Evolutionary conservation across 2,888 invertebrate species (phyloP).

Genomic region (Tigriopus californicus): DNA sequence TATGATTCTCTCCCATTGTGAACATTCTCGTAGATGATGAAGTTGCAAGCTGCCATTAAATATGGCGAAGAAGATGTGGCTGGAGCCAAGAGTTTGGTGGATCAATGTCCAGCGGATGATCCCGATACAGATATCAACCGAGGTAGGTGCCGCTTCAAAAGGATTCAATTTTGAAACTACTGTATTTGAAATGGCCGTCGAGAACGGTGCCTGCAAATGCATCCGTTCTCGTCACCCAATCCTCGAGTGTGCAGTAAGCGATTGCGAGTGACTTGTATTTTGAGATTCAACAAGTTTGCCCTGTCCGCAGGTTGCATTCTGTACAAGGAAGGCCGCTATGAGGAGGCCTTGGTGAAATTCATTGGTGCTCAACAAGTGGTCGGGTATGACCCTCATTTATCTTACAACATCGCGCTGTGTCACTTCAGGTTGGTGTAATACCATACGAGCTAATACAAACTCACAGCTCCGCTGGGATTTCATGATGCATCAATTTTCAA

Average conservation of each 20-base stretch:
- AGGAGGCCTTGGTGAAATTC: constrained; percentile 79
- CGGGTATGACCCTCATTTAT: constrained; percentile 74
- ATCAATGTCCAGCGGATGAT: constrained; percentile 69
- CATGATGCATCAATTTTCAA: no score
- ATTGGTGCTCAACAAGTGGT: constrained; percentile 63
- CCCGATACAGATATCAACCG: constrained; percentile 79
- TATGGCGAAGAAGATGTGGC: constrained; percentile 86
- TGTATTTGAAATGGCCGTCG: no score
- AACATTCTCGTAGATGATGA: constrained; percentile 39
- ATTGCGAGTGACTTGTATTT: no score
- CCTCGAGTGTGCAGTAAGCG: no score
- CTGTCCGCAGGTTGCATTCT: constrained; percentile 6
- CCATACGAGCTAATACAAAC: not conserved
- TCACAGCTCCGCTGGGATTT: no score
- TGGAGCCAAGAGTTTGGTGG: constrained; percentile 72
- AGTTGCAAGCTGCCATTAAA: constrained; percentile 86
- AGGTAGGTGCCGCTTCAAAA: no score
- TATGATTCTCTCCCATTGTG: no score
- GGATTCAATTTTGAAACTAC: no score
- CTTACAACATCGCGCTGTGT: constrained; percentile 87
- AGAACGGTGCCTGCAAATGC: no score
- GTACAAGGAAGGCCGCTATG: constrained; percentile 54
- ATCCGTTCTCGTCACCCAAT: no score
- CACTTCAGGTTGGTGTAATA: constrained; percentile 51
- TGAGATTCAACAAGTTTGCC: no score